These are phyloP conservation scores for Cossypha niveicapilla DNA, from an alignment of 2,797 vertebrate species.

Conservation along the genomic window DNA sequence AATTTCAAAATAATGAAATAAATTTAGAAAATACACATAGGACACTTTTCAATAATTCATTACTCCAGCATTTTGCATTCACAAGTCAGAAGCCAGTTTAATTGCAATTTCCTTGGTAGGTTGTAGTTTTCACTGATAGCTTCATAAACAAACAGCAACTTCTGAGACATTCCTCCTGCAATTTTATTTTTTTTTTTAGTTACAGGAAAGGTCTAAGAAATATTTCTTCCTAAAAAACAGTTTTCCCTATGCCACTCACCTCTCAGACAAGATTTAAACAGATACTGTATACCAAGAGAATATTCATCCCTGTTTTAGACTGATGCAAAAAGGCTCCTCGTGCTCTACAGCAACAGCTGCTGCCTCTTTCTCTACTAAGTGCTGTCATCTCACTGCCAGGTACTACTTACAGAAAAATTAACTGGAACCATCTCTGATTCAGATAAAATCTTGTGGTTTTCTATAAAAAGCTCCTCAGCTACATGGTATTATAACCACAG, in stretches of 20 bases:
- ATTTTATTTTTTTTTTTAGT: neutral
- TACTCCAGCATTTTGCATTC: neutral
- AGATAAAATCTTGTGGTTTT: neutral
- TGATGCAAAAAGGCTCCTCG: neutral
- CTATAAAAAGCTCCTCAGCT: neutral
- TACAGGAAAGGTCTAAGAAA: neutral
- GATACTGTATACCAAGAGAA: neutral
- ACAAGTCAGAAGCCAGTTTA: neutral
- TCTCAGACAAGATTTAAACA: neutral
- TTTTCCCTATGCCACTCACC: neutral
- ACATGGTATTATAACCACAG: neutral
- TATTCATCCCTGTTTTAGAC: neutral
- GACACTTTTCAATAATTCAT: neutral
- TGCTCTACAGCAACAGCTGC: neutral
- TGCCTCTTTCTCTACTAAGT: neutral
- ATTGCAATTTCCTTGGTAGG: neutral
- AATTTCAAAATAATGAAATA: neutral
- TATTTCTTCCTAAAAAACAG: neutral
- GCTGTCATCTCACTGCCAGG: neutral
- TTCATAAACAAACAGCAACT: neutral
- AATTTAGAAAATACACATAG: neutral
- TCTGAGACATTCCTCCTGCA: neutral
- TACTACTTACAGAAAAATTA: neutral
- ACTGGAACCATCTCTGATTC: neutral
- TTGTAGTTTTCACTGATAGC: neutral